Evolutionary conservation across 2,888 invertebrate species (phyloP).

Genomic region (Ephialtes manifestator): DNA sequence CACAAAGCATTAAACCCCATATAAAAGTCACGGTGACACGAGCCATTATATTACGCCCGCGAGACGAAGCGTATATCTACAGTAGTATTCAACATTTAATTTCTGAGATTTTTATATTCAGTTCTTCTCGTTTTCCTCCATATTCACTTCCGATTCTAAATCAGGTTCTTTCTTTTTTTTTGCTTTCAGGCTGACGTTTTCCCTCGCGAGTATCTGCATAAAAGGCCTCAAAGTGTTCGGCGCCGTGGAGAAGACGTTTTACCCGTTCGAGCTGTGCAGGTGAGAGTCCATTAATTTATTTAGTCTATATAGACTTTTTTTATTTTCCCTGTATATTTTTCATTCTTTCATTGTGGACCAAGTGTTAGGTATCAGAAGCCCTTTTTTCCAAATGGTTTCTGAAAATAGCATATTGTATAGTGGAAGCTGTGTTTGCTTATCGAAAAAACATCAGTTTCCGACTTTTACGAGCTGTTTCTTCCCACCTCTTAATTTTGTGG

Average conservation of each 20-base stretch:
- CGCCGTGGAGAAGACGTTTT: slow-evolving; percentile 89
- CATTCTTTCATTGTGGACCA: not conserved
- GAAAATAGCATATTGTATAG: slow-evolving; percentile 25
- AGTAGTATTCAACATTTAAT: slow-evolving; percentile 12
- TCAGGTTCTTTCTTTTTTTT: slow-evolving; percentile 69
- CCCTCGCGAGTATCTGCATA: slow-evolving; percentile 86
- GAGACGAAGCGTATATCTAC: slow-evolving; percentile 26
- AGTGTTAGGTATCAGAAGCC: not conserved
- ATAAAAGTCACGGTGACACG: slow-evolving; percentile 76
- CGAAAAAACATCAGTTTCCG: slow-evolving; percentile 28
- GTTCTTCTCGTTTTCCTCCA: not conserved
- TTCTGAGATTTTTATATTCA: slow-evolving; percentile 4
- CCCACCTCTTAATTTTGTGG: not conserved
- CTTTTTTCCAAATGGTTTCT: slow-evolving; percentile 1
- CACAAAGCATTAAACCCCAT: slow-evolving; percentile 76
- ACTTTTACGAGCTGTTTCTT: slow-evolving; percentile 51
- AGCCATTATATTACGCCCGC: slow-evolving; percentile 55
- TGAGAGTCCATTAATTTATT: slow-evolving; percentile 75
- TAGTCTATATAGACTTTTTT: slow-evolving; percentile 9
- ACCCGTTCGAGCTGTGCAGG: slow-evolving; percentile 89
- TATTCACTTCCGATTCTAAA: not conserved
- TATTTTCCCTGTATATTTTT: slow-evolving; percentile 19
- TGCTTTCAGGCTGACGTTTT: slow-evolving; percentile 87
- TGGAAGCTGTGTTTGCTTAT: slow-evolving; percentile 44
- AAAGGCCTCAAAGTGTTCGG: slow-evolving; percentile 90